Base-by-base conservation (phyloP, 2,113 vertebrate genomes). In the Recurvirostra avosetta region DNA sequence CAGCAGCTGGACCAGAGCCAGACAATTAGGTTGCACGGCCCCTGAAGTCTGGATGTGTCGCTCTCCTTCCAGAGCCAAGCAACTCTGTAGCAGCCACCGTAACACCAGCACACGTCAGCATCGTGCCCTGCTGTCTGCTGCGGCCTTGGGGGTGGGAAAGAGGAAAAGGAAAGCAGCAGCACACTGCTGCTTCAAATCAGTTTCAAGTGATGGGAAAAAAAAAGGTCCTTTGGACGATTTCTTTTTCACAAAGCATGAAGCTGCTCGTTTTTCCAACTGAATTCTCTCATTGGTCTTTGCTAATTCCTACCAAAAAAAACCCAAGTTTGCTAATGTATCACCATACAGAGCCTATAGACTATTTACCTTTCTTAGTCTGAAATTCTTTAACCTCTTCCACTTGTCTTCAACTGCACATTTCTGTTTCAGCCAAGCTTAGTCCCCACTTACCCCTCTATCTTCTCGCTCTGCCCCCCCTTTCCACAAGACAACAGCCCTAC, bases 1-100 rank as follows among this genome's bases (percentile, higher is more conserved):
- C 79, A 84, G 73, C 81, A 84, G 94, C 97, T 93, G 96, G 95
- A 96, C 50, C 55, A 71, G 52, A 90, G 94, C 94, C 96, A 96
- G 92, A 85, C 81, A 93, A 97, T 94, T 43, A 92, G 79, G 84
- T 38, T 73, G 91, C 52, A 73, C 49, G 6, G 79, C 71, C 91
- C 66, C 77, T 73, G 62, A 61, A 92, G 71, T 12, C 88, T 80
- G 93, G 79, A 79, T 25, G 75, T 26, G 0, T 6, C 6, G 8
- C 52, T 53, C 43, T 53, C 14, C 61, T 83, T 65, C 53, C 92
- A 88, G 59, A 90, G 89, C 86, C 80, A 26, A 58, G 38, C 5
- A 1, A 25, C 80, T 55, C 63, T 5, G 2, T 3, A 40, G 82
- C 83, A 58, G 52, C n/a, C 53, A 32, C 77, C 14, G 3, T n/a